Evolutionary conservation across 2,888 invertebrate species (phyloP), one percentile per base, ranked within the genome.

Genomic region (Lasioglossum morio): DNA sequence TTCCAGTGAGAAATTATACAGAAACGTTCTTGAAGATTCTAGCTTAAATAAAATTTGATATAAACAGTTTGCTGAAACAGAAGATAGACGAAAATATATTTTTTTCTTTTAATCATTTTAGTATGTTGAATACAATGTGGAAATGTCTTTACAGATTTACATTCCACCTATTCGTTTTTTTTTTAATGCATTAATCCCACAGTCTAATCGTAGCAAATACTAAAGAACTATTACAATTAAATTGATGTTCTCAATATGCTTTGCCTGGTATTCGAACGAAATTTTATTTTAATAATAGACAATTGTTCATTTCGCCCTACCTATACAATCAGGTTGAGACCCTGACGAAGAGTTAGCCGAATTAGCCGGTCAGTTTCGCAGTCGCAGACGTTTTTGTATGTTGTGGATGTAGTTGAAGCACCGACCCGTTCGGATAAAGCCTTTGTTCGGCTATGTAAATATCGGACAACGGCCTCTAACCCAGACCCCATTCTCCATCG

Each of bases 401-500:
- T 69, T 23, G 30, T 12, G 30, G 70, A 53, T 19, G 19, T 19
- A 60, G 60, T 60, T 7, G 30, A 16, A 46, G 46, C 19, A 27
- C 30, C 40, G 77, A 75, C 19, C 27, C n/a, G 60, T 7, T 63
- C 63, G 78, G 27, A 75, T 43, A 40, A 77, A 69, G 57, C 43
- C 81, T 77, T 69, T 79, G 81, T 79, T 72, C 76, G 74, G 53
- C 27, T 83, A 82, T 78, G 82, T 81, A 87, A 87, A 87, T 87
- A 79, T 77, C 87, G 77, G 70, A 60, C 79, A 46, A 69, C 34
- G 63, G 70, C 77, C 79, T 72, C 63, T 69, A 46, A 43, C 40
- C 70, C 78, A 23, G 27, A 43, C 40, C 70, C 74, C 23, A 34
- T 46, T 46, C 48, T 27, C 12, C 57, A n/a, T 57, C 84, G 23